Percentiles rank a stretch among this genome's conserved stretches.
Evolutionary conservation across 2,113 vertebrate species (phyloP).

Genomic region (Tachuris rubrigastra): DNA sequence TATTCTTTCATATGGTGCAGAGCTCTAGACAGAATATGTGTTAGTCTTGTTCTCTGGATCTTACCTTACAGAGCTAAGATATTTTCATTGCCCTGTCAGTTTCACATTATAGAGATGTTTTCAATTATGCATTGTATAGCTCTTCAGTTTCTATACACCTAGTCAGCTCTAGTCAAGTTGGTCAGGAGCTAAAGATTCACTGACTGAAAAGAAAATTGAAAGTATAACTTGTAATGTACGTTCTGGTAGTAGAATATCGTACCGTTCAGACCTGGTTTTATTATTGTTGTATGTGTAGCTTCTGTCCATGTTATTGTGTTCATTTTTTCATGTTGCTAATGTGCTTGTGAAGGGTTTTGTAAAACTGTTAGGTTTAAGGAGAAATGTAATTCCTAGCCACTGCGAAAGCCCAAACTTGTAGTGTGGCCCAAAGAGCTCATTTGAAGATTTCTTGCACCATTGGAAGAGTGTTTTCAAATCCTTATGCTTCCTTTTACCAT

Average conservation of each 20-base stretch:
- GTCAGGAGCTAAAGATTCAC: not conserved
- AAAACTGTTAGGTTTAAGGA: not conserved
- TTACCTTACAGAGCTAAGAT: not conserved
- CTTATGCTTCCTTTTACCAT: not conserved
- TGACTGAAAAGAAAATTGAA: not conserved
- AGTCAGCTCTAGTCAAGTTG: not conserved
- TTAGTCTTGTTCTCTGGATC: not conserved
- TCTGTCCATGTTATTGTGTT: not conserved
- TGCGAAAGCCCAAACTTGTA: not conserved
- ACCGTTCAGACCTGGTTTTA: not conserved
- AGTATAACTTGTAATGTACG: not conserved
- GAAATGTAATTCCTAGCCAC: not conserved
- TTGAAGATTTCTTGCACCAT: not conserved
- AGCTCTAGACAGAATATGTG: not conserved
- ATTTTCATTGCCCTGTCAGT: not conserved
- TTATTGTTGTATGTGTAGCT: not conserved
- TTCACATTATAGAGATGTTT: not conserved
- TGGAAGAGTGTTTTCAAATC: not conserved
- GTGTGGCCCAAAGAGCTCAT: not conserved
- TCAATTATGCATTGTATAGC: not conserved
- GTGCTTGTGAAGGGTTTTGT: not conserved
- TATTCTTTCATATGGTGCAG: not conserved
- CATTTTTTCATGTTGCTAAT: not conserved
- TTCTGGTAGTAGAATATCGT: not conserved
- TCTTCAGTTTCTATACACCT: not conserved